phyloP scores from a whole-genome alignment of 1,140 invertebrate species.

The Zophobas morio region DNA sequence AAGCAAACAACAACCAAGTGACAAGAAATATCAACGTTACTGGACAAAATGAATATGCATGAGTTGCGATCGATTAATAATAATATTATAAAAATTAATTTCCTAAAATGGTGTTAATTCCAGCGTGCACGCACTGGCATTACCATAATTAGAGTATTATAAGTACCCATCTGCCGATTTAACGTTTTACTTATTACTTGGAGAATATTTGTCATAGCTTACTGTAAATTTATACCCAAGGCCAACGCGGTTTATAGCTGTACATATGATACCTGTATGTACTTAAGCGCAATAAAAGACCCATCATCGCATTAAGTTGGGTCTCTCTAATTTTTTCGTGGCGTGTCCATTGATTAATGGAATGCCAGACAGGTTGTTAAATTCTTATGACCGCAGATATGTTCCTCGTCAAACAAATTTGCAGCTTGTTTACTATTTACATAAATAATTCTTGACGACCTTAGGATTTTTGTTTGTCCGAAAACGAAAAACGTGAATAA shows the following conservation, averaged over 20 bases:
- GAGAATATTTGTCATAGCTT: conserved; percentile 31
- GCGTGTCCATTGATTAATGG: not conserved
- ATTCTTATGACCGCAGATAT: not conserved
- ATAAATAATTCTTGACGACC: conserved; percentile 21
- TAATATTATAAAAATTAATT: no score
- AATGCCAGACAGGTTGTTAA: not conserved
- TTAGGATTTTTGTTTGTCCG: conserved; percentile 3
- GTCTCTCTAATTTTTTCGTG: no score
- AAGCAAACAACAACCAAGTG: no score
- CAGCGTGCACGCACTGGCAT: no score
- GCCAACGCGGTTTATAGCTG: conserved; percentile 23
- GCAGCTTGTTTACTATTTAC: conserved; percentile 20
- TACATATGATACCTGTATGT: conserved; percentile 27
- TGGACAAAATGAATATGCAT: no score
- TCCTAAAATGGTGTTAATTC: no score
- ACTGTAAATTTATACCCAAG: conserved; percentile 36
- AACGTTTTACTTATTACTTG: conserved; percentile 22
- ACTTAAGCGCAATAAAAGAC: not conserved
- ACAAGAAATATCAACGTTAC: no score
- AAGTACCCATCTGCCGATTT: not conserved
- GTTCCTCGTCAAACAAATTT: conserved; percentile 3
- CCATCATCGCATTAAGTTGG: no score
- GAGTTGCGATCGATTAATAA: no score
- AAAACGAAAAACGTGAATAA: not conserved
- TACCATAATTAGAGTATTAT: no score